Evolutionary conservation across 2,797 vertebrate species (phyloP), one percentile per base, ranked within the genome.

Genomic region (Phalanger gymnotis): DNA sequence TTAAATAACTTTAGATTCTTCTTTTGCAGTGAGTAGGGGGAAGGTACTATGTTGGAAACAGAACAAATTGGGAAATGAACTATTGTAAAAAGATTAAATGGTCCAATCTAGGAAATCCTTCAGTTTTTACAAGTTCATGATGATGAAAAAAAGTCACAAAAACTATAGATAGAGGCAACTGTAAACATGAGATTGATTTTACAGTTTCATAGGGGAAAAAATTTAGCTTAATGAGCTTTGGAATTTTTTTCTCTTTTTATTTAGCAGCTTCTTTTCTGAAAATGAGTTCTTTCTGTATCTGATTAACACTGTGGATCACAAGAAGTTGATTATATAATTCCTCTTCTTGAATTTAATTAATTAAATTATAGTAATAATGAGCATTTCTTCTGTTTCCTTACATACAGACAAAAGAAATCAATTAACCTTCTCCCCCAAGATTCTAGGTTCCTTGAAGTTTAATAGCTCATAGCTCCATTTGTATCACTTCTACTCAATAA

Each of bases 81-180:
- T 47, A 87, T 47, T 51, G 22, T 27, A 25, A 87, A 87, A 87
- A 55, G 61, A 57, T 66, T 30, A 91, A 73, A 81, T 57, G 54
- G 25, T 52, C 95, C 57, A 25, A 90, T 90, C 40, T 51, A 55
- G 58, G 61, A 90, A 94, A 66, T 53, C 47, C 1, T 58, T 96
- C 94, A 96, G 87, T 66, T 92, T 95, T 92, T 90, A 94, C 91
- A 28, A 58, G 28, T 61, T 7, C 27, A 87, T 57, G 57, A 92
- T 94, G 93, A 14, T 93, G 34, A 87, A 94, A 90, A 94, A 91
- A 92, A 87, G 47, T 93, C 96, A 91, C 89, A 95, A 90, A 96
- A 95, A 92, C 54, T 91, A 66, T 92, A 92, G 52, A 89, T 90
- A 13, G n/a, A 87, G 90, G 94, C 81, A 31, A 53, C 66, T 95